A percentile compares a stretch with the other conserved stretches of the same genome.
phyloP scores from a whole-genome alignment of 2,113 vertebrate genomes.

The Zosterops borbonicus region DNA sequence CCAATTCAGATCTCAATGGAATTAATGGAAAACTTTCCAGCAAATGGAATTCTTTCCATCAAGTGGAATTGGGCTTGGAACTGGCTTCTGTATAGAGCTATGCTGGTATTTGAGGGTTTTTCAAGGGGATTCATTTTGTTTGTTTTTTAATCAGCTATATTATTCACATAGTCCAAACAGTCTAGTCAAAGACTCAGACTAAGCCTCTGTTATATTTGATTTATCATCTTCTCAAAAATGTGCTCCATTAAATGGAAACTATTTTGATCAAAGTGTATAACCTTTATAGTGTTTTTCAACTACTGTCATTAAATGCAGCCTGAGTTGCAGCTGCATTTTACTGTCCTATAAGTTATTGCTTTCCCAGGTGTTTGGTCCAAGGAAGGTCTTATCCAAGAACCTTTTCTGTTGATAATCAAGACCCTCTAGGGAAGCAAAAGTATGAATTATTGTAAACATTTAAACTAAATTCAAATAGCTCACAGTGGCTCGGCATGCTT shows the following conservation, averaged over 20 bases:
- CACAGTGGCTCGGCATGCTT: neutral
- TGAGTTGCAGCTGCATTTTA: constrained; percentile 47
- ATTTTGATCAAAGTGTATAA: neutral
- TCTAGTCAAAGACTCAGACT: neutral
- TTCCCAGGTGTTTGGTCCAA: constrained; percentile 61
- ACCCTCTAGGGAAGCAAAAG: neutral
- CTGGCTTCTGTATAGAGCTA: neutral
- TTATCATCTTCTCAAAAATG: neutral
- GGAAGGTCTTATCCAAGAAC: neutral
- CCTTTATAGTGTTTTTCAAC: neutral
- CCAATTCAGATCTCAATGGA: neutral
- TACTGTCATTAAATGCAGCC: constrained; percentile 39
- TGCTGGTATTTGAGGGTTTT: neutral
- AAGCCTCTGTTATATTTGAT: neutral
- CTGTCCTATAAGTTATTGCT: constrained; percentile 8
- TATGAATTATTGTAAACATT: neutral
- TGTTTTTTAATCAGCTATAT: neutral
- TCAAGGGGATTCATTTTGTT: neutral
- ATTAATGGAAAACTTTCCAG: constrained; percentile 11
- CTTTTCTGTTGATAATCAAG: constrained; percentile 25
- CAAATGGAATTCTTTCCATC: neutral
- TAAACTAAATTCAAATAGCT: neutral
- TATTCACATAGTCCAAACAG: neutral
- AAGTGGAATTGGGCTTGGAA: neutral
- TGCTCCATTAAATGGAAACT: constrained; percentile 1